Evolutionary conservation across 2,113 vertebrate species (phyloP).

Genomic region (Anhinga rufa): DNA sequence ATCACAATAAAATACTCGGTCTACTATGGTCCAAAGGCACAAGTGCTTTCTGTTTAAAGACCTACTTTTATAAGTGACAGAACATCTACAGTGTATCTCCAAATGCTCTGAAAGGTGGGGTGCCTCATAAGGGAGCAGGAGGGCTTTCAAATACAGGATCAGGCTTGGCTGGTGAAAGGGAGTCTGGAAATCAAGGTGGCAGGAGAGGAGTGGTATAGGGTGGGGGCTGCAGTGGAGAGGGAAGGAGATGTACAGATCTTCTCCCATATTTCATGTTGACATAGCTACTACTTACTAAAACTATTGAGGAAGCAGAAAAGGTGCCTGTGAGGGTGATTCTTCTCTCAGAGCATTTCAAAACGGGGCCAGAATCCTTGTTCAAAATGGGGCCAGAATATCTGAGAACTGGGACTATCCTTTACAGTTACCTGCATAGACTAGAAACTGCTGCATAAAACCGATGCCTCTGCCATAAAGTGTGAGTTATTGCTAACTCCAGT

Average conservation of each 20-base stretch:
- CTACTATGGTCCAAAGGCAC: neutral
- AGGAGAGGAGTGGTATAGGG: neutral
- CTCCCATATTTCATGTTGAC: neutral
- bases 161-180: neutral
- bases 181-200: neutral
- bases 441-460: neutral
- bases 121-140: neutral
- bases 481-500: neutral
- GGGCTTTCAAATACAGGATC: neutral
- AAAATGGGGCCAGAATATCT: neutral
- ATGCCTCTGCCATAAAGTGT: neutral
- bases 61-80: neutral
- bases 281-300: neutral
- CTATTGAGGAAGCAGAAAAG: neutral
- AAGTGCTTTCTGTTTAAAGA: neutral
- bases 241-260: neutral
- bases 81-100: neutral
- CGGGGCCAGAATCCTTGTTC: neutral
- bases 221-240: neutral
- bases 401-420: neutral
- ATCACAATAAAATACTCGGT: neutral
- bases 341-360: neutral
- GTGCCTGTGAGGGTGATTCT: fast-evolving
- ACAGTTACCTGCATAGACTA: neutral
- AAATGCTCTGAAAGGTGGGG: neutral